Conservation (phyloP, 2,888 invertebrate species). For the Megaustenia siamemsis region DNA sequence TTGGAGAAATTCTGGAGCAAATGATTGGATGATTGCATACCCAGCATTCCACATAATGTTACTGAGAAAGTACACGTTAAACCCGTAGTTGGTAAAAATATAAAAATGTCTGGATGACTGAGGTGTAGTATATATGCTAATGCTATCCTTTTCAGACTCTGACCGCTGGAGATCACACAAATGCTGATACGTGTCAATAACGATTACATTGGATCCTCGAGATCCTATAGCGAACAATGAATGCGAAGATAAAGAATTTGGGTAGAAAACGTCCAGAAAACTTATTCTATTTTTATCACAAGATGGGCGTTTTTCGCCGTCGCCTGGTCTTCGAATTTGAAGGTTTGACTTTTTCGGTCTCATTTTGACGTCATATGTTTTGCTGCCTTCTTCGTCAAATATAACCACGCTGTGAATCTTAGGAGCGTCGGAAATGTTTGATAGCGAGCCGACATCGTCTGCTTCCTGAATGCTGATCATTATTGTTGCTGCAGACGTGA, state of each 20-base stretch:
- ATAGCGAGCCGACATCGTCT: background rate
- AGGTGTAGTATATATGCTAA: background rate
- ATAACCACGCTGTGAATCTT: background rate
- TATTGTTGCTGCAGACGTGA: background rate
- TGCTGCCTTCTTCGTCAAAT: background rate
- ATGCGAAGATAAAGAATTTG: constrained; percentile 17
- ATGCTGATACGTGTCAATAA: constrained; percentile 33
- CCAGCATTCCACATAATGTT: constrained; percentile 73
- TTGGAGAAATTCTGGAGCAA: constrained; percentile 67
- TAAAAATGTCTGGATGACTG: constrained; percentile 47
- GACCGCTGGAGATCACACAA: constrained; percentile 27
- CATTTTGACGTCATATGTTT: constrained; percentile 6
- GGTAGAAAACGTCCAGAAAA: constrained; percentile 41
- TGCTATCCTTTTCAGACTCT: background rate
- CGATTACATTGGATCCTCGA: constrained; percentile 47
- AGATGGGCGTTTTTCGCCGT: background rate
- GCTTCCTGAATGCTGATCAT: constrained; percentile 22
- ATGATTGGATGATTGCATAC: constrained; percentile 63
- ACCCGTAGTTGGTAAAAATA: constrained; percentile 64
- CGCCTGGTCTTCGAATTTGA: background rate
- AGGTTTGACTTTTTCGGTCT: background rate
- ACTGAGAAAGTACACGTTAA: constrained; percentile 69
- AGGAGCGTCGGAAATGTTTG: background rate
- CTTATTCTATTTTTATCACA: constrained; percentile 16
- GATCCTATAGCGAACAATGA: constrained; percentile 47